Evolutionary conservation across 1,140 invertebrate genomes (phyloP).

Genomic region (Eurytemora carolleeae): DNA sequence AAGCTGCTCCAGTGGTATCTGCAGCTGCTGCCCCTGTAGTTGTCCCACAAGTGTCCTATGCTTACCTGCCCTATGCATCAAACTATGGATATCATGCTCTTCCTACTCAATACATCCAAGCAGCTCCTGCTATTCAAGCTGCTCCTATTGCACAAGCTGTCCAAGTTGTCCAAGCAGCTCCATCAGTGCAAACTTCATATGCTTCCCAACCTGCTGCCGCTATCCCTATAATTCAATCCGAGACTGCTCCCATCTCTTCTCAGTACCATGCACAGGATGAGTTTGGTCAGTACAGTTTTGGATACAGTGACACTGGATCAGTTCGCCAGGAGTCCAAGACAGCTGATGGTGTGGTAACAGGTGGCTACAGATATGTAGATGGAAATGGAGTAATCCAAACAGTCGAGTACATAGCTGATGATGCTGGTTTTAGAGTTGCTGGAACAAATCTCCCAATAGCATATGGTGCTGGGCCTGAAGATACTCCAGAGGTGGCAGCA

Average conservation of each 20-base stretch:
- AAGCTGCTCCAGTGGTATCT: neutral
- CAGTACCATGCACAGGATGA: slow-evolving; percentile 38
- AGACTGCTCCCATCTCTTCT: slow-evolving; percentile 17
- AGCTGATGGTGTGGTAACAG: slow-evolving; percentile 39
- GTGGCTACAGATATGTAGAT: slow-evolving; percentile 43
- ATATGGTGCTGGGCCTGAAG: slow-evolving; percentile 10
- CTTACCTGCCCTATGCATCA: slow-evolving; percentile 17
- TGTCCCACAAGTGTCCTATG: slow-evolving; percentile 21
- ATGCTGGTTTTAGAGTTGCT: slow-evolving; percentile 31
- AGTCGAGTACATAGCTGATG: slow-evolving; percentile 31
- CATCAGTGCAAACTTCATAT: neutral
- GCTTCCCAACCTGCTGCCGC: slow-evolving; percentile 16
- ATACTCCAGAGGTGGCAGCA: slow-evolving; percentile 10
- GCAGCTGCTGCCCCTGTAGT: neutral
- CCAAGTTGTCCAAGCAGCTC: neutral
- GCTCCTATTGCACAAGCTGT: neutral
- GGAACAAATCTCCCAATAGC: slow-evolving; percentile 39
- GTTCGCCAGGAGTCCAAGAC: slow-evolving; percentile 39
- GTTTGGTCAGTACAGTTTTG: slow-evolving; percentile 38
- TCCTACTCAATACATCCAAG: slow-evolving; percentile 22
- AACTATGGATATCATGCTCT: slow-evolving; percentile 10
- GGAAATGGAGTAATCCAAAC: slow-evolving; percentile 40
- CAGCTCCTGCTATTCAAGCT: slow-evolving; percentile 32
- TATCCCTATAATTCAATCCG: slow-evolving; percentile 21
- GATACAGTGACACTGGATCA: slow-evolving; percentile 40